Percentiles rank a stretch among this genome's conserved stretches.
Conservation (phyloP, 2,888 invertebrate species). For the Chloroclysta siterata region DNA sequence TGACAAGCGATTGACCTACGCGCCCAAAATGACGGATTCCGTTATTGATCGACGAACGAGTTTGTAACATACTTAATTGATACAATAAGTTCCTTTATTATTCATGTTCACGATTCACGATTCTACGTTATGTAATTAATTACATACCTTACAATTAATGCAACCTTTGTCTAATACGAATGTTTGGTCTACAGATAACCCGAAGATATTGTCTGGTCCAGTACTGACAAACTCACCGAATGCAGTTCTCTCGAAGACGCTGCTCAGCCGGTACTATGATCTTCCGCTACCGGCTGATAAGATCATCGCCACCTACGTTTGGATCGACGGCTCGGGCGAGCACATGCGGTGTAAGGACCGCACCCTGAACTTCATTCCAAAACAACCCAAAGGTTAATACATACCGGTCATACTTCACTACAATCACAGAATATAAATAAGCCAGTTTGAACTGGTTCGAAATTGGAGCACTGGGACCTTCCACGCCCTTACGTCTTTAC, state of each 20-base stretch:
- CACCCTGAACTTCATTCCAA: slow-evolving; percentile 93
- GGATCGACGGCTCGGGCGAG: slow-evolving; percentile 97
- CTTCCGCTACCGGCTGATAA: slow-evolving; percentile 91
- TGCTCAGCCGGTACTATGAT: slow-evolving; percentile 89
- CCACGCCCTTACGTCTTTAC: no score
- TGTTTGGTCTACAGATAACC: slow-evolving; percentile 65
- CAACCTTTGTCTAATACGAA: background rate
- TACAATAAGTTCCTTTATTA: slow-evolving; percentile 15
- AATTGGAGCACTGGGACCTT: background rate
- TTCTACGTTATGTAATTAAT: no score
- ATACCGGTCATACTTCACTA: no score
- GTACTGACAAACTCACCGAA: slow-evolving; percentile 90
- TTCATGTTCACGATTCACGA: no score
- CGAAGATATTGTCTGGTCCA: slow-evolving; percentile 78
- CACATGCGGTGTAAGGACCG: slow-evolving; percentile 94
- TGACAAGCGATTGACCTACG: slow-evolving; percentile 27
- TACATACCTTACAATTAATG: no score
- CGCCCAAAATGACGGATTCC: slow-evolving; percentile 40
- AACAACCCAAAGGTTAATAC: slow-evolving; percentile 88
- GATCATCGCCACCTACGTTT: slow-evolving; percentile 94
- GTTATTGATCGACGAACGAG: slow-evolving; percentile 49
- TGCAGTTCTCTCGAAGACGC: slow-evolving; percentile 91
- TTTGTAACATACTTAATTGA: slow-evolving; percentile 36
- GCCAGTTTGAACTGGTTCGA: background rate
- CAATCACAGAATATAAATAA: no score